A percentile compares a stretch with the other conserved stretches of the same genome.
phyloP scores from a whole-genome alignment of 2,888 invertebrate species.

The Tanytarsus gracilentus region DNA sequence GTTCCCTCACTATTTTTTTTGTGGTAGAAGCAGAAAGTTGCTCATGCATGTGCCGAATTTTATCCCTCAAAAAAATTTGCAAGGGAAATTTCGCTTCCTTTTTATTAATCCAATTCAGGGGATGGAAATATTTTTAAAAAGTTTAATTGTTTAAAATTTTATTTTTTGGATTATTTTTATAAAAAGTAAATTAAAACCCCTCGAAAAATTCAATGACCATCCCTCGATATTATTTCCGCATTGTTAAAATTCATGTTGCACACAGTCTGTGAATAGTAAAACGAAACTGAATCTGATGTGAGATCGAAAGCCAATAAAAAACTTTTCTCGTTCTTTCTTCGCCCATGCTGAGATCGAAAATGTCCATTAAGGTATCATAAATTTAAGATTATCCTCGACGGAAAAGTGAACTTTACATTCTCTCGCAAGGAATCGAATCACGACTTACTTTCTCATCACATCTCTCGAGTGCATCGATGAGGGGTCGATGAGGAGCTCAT shows the following conservation, averaged over 20 bases:
- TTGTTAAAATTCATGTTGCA: slow-evolving; percentile 2
- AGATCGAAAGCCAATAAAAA: neutral
- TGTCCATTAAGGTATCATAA: slow-evolving; percentile 24
- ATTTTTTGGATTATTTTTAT: too few relatives aligned
- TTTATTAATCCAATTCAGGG: too few relatives aligned
- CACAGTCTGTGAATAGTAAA: too few relatives aligned
- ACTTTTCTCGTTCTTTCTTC: neutral
- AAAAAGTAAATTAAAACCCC: neutral
- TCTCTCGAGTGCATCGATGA: neutral
- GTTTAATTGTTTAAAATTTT: too few relatives aligned
- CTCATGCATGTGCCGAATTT: neutral
- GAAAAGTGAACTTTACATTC: slow-evolving; percentile 1
- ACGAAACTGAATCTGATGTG: too few relatives aligned
- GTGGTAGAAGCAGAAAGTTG: too few relatives aligned
- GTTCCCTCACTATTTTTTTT: too few relatives aligned
- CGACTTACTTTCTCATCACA: neutral
- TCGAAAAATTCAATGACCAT: neutral
- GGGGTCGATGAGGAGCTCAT: neutral
- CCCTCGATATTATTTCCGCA: neutral
- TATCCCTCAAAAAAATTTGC: slow-evolving; percentile 1
- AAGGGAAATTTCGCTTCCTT: too few relatives aligned
- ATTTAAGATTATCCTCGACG: slow-evolving; percentile 17
- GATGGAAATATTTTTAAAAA: too few relatives aligned
- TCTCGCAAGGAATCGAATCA: too few relatives aligned
- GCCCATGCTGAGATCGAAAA: neutral